Evolutionary conservation across 2,888 invertebrate genomes (phyloP).

Genomic region (Chrysina gloriosa): DNA sequence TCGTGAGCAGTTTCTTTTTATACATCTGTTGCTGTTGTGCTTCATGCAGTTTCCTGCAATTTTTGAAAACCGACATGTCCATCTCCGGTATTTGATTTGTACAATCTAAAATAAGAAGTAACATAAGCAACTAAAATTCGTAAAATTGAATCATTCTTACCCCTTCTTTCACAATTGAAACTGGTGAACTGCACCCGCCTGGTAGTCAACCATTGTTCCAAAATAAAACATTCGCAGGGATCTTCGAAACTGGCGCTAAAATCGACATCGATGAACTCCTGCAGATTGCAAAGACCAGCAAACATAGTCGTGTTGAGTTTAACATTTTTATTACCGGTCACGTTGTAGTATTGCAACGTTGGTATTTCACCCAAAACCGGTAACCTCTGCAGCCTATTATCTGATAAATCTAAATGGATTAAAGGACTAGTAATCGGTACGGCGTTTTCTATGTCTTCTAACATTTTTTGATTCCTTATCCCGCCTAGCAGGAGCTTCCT

Average conservation of each 20-base stretch:
- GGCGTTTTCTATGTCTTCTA: constrained; percentile 55
- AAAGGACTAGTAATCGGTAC: constrained; percentile 59
- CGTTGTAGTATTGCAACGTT: constrained; percentile 56
- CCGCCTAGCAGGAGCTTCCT: constrained; percentile 59
- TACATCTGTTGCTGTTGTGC: constrained; percentile 21
- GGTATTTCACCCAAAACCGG: constrained; percentile 54
- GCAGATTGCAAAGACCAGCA: constrained; percentile 60
- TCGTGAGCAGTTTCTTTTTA: constrained; percentile 31
- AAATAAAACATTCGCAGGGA: constrained; percentile 59
- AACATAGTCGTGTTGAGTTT: constrained; percentile 55
- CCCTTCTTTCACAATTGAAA: constrained; percentile 53
- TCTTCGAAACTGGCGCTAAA: constrained; percentile 54
- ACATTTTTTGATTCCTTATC: constrained; percentile 59
- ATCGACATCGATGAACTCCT: constrained; percentile 55
- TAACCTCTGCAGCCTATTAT: constrained; percentile 53
- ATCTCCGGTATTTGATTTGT: constrained; percentile 39
- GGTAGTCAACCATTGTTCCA: constrained; percentile 57
- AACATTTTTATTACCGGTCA: constrained; percentile 56
- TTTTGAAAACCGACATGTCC: constrained; percentile 41
- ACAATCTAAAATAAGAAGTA: constrained; percentile 43
- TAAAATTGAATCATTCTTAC: constrained; percentile 49
- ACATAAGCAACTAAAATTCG: background rate
- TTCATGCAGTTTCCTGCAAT: constrained; percentile 45
- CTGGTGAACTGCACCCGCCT: constrained; percentile 55
- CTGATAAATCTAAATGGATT: constrained; percentile 58